Evolutionary conservation across 2,113 vertebrate species (phyloP).

Genomic region (Taurulus bubalis): DNA sequence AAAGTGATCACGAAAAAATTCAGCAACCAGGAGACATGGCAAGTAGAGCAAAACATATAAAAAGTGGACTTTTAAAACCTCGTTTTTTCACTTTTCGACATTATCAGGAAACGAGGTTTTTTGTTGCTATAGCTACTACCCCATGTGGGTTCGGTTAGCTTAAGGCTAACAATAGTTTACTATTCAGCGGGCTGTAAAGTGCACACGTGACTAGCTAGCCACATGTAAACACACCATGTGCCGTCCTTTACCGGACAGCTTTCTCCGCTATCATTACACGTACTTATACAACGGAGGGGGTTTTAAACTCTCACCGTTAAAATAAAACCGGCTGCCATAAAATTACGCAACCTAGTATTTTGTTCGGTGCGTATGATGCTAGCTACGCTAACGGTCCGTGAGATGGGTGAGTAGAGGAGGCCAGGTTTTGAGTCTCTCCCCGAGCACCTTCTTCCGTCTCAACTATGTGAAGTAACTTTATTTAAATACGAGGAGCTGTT

Average conservation of each 20-base stretch:
- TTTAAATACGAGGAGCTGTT: not conserved
- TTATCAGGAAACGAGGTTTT: not conserved
- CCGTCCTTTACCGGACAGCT: constrained; percentile 31
- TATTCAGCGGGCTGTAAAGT: constrained; percentile 7
- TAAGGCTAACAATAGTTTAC: constrained; percentile 74
- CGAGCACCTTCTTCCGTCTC: rapidly evolving
- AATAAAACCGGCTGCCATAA: not conserved
- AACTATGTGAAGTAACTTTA: not conserved
- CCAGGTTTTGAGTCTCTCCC: not conserved
- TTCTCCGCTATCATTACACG: not conserved
- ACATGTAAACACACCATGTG: constrained; percentile 73
- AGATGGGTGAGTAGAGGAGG: not conserved
- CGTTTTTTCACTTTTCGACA: no score
- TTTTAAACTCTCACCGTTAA: no score
- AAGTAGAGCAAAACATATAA: constrained; percentile 38
- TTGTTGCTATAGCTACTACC: not conserved
- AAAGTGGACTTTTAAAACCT: no score
- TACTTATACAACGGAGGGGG: rapidly evolving
- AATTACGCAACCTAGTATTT: not conserved
- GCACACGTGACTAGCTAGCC: constrained; percentile 71
- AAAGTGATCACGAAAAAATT: constrained; percentile 96
- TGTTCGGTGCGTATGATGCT: not conserved
- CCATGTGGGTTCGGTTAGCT: constrained; percentile 67
- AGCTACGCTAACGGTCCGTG: constrained; percentile 8
- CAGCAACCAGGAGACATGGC: constrained; percentile 93